Base-by-base conservation (phyloP, 2,113 vertebrate species). In the Vicugna pacos region DNA sequence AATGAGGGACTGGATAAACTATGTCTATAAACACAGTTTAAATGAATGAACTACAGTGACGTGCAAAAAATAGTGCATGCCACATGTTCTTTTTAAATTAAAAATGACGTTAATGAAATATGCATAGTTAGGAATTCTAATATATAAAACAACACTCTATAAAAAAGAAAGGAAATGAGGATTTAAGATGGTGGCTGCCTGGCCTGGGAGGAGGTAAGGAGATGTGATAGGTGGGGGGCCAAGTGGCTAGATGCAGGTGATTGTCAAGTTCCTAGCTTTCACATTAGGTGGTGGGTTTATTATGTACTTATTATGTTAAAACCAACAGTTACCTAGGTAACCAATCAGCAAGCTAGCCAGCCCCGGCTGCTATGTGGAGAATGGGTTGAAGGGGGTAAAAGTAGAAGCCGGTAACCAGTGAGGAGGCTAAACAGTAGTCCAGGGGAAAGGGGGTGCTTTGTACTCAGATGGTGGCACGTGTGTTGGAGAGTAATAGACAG, bases 41-140 rank as follows among this genome's bases (percentile, higher is more conserved):
- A 95, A 73, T 89, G 35, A 86, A 75, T 24, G 20, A 85, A 77
- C 58, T 30, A 30, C 0, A 12, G 58, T 94, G 60, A 72, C 3
- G 19, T 32, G 19, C 48, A 88, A 91, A 93, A 89, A 46, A 50
- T 32, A 85, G 7, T 93, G 15, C 69, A 48, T 42, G 5, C 6
- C 64, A 58, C 17, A 9, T 35, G 7, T 4, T 35, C 8, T 46
- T 80, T 73, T 91, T 76, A 81, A 65, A 64, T 86, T 77, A 92
- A 56, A 88, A 82, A 82, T 52, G 54, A 79, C 65, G 82, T 62
- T 65, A 30, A 62, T 73, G 67, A 84, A 95, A 84, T 42, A 56
- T 20, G 5, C 9, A 28, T 81, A 46, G 56, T 89, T 86, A 67
- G 11, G 30, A 76, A 73, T 90, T 42, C 5, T 91, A 65, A 64